Evolutionary conservation across 2,888 invertebrate species (phyloP).

Genomic region (Xestia xanthographa): DNA sequence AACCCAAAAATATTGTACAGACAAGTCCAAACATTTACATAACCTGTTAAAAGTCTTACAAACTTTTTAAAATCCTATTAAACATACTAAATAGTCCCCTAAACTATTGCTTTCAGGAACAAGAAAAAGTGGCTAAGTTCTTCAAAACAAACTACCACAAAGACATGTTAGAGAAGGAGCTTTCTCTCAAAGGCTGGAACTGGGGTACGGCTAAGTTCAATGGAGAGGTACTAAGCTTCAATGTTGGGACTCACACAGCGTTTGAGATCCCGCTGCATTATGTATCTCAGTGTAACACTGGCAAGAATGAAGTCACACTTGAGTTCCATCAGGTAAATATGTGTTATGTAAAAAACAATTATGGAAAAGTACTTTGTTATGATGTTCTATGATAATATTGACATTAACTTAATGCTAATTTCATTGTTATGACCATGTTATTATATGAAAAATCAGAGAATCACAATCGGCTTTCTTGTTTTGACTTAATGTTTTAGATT

Average conservation of each 20-base stretch:
- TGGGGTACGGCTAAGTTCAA: constrained; percentile 99
- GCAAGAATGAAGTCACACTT: constrained; percentile 99
- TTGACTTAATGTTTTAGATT: background rate
- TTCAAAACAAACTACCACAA: constrained; percentile 95
- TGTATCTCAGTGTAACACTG: constrained; percentile 98
- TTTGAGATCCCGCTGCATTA: constrained; percentile 99
- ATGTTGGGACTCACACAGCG: constrained; percentile 95
- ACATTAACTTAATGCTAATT: background rate
- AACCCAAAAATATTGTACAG: background rate
- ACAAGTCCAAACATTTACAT: background rate
- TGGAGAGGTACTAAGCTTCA: constrained; percentile 96
- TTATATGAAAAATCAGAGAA: background rate
- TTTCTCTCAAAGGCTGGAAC: constrained; percentile 99
- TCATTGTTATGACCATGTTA: background rate
- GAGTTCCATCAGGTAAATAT: constrained; percentile 97
- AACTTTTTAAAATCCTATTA: background rate
- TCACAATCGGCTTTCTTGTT: background rate
- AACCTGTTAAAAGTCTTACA: background rate
- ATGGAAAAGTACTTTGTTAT: background rate
- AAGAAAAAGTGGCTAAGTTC: constrained; percentile 97
- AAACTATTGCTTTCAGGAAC: constrained; percentile 91
- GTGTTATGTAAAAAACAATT: background rate
- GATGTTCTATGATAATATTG: background rate
- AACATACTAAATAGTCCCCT: background rate
- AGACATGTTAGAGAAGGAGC: constrained; percentile 97